phyloP scores from a whole-genome alignment of 2,888 invertebrate species.

The Caenorhabditis becei region DNA sequence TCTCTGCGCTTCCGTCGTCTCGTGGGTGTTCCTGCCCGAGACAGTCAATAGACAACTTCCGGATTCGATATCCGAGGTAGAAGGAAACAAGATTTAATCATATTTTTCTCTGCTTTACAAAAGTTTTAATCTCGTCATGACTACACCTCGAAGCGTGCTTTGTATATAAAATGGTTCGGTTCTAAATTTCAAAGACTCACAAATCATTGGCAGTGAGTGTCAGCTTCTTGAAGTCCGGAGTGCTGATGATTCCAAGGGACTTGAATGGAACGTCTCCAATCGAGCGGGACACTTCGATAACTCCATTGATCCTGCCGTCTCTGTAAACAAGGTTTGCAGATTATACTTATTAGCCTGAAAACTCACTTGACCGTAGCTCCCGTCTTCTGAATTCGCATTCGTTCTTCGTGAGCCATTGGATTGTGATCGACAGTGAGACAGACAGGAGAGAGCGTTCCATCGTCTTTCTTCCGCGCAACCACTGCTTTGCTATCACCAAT shows the following conservation, averaged over 20 bases:
- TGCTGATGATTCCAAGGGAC: conserved; percentile 83
- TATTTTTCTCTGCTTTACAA: neutral
- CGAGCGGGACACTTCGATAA: conserved; percentile 84
- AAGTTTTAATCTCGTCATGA: conserved; percentile 46
- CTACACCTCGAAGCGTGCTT: conserved; percentile 20
- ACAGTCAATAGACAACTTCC: conserved; percentile 76
- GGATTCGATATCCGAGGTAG: conserved; percentile 78
- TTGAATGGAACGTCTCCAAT: conserved; percentile 84
- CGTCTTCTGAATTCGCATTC: conserved; percentile 84
- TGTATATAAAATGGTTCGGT: conserved; percentile 18
- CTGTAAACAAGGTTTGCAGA: conserved; percentile 70
- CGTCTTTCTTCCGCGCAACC: conserved; percentile 61
- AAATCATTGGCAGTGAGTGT: conserved; percentile 83
- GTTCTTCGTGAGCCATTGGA: conserved; percentile 83
- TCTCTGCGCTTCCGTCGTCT: conserved; percentile 72
- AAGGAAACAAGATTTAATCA: conserved; percentile 64
- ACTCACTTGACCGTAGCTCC: conserved; percentile 83
- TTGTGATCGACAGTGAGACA: conserved; percentile 83
- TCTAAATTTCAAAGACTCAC: conserved; percentile 74
- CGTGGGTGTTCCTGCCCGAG: conserved; percentile 78
- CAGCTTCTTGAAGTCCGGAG: conserved; percentile 84
- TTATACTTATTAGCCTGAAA: neutral
- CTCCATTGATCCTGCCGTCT: conserved; percentile 82
- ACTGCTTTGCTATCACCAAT: conserved; percentile 84
- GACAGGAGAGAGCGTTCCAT: conserved; percentile 75